These are phyloP conservation scores for Alouatta palliata DNA, from an alignment of 2,113 vertebrate species.

Conservation along the genomic window DNA sequence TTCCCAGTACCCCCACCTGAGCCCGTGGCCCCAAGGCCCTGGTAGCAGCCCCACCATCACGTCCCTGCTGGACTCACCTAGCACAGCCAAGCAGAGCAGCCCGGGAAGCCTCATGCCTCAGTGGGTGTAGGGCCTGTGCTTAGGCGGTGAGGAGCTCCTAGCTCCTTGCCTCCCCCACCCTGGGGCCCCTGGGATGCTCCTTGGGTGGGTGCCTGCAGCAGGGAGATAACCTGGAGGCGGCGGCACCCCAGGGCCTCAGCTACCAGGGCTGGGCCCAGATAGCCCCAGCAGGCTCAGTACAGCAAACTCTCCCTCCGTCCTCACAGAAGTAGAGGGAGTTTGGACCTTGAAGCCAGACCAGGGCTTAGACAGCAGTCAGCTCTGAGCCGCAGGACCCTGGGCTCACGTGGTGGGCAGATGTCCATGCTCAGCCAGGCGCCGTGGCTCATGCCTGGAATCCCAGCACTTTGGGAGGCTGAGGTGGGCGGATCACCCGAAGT, in stretches of 20 bases:
- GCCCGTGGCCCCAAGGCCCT: background rate
- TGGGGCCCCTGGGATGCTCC: background rate
- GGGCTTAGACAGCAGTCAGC: fast-evolving
- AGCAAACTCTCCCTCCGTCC: background rate
- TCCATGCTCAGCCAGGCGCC: fast-evolving
- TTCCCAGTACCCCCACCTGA: background rate
- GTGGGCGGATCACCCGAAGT: too few relatives aligned
- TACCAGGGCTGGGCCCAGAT: background rate
- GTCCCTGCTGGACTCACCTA: constrained; percentile 23
- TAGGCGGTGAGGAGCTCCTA: fast-evolving
- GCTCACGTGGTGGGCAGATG: fast-evolving
- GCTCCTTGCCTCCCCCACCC: background rate
- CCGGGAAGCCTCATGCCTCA: background rate
- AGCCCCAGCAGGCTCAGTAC: background rate
- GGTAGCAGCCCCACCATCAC: fast-evolving
- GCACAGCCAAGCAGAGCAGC: background rate
- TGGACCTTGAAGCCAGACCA: background rate
- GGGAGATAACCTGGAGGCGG: constrained; percentile 45
- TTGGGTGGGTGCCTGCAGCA: background rate
- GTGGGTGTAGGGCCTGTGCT: fast-evolving
- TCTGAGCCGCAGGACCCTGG: background rate
- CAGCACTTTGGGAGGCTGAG: too few relatives aligned
- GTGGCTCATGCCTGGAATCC: too few relatives aligned
- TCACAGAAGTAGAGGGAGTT: background rate
- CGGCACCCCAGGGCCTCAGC: background rate